Evolutionary conservation across 1,140 invertebrate genomes (phyloP).

Genomic region (Drosophila ironensis): DNA sequence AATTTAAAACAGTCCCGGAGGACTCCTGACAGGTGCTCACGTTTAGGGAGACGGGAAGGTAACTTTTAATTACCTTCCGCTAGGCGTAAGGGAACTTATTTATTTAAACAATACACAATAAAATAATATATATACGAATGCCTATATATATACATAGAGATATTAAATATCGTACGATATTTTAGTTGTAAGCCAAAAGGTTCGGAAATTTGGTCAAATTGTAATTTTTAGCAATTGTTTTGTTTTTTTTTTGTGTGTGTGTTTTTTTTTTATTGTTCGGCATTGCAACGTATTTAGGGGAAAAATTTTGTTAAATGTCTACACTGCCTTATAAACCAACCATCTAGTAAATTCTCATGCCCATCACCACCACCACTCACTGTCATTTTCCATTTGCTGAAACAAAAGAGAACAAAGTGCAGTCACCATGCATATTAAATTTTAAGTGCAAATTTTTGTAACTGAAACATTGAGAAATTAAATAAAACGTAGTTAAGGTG

Average conservation of each 20-base stretch:
- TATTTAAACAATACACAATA: slow-evolving; percentile 30
- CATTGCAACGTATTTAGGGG: slow-evolving; percentile 11
- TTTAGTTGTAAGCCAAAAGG: slow-evolving; percentile 29
- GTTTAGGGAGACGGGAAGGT: slow-evolving; percentile 7
- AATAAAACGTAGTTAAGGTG: slow-evolving; percentile 34
- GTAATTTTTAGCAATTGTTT: slow-evolving; percentile 6
- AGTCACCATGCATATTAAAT: slow-evolving; percentile 4
- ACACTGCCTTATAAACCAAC: neutral
- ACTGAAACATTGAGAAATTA: slow-evolving; percentile 28
- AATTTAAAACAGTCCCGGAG: neutral
- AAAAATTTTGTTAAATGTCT: slow-evolving; percentile 38
- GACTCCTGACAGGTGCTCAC: slow-evolving; percentile 25
- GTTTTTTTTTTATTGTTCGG: slow-evolving; percentile 19
- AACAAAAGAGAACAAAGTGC: neutral
- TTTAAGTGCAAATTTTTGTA: slow-evolving; percentile 33
- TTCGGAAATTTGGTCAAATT: slow-evolving; percentile 28
- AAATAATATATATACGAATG: slow-evolving; percentile 1
- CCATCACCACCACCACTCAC: slow-evolving; percentile 1
- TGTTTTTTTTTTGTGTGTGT: slow-evolving; percentile 23
- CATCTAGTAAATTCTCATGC: slow-evolving; percentile 29
- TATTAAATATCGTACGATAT: slow-evolving; percentile 21
- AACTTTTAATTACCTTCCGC: slow-evolving; percentile 1
- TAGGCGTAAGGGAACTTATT: slow-evolving; percentile 45
- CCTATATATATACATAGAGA: slow-evolving; percentile 8
- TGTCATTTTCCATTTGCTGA: neutral